Evolutionary conservation across 2,113 vertebrate genomes (phyloP).

Genomic region (Tamias sibiricus): DNA sequence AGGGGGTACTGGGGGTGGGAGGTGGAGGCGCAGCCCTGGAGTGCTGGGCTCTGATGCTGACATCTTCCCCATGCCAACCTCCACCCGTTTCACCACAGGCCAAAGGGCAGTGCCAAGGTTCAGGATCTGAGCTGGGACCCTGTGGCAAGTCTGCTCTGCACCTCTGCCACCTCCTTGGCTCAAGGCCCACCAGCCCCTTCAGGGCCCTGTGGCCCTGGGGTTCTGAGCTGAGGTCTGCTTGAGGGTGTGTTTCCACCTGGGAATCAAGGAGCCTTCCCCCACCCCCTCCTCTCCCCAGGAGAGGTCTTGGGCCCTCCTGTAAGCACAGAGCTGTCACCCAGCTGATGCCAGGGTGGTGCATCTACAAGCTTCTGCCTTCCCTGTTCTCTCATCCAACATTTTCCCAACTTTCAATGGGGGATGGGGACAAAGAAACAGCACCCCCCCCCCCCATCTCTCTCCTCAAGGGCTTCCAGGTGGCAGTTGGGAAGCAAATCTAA

Average conservation of each 20-base stretch:
- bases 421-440: no score
- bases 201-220: background rate
- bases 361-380: background rate
- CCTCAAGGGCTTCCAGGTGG: background rate
- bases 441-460: background rate
- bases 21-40: background rate
- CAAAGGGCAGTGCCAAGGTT: background rate
- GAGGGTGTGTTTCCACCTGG: background rate
- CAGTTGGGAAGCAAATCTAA: background rate
- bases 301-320: background rate
- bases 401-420: background rate
- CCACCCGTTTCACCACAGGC: background rate
- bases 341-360: background rate
- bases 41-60: background rate
- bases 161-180: background rate
- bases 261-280: background rate
- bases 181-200: background rate
- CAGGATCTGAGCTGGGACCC: background rate
- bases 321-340: background rate
- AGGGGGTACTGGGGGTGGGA: fast-evolving
- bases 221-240: background rate
- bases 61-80: background rate
- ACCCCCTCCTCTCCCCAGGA: background rate
- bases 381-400: background rate
- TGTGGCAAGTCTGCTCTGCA: background rate